Evolutionary conservation across 2,113 vertebrate species (phyloP), one percentile per base, ranked within the genome.

Genomic region (Pristiophorus japonicus): DNA sequence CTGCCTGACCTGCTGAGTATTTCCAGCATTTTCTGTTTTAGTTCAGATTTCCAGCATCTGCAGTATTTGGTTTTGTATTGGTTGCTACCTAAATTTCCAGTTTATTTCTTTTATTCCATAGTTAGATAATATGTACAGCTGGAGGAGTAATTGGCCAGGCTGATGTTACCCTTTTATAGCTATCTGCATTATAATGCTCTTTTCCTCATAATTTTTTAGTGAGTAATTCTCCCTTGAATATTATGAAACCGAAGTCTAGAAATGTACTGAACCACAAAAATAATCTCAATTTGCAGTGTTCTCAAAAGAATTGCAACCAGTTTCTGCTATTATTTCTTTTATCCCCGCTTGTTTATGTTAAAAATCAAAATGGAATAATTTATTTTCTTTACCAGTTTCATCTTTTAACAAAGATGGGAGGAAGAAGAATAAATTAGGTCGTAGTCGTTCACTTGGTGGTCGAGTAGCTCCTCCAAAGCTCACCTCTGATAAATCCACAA

Each of bases 401-500:
- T 84, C 88, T 97, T 95, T 96, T 98, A 98, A 98, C 96, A 99
- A 99, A 97, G 99, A 99, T 97, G 98, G 97, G 96, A 98, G 98
- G 97, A 99, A 98, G 97, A 98, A 98, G 97, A 98, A 98, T 95
- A 99, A 99, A 97, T 96, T 99, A 96, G 98, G 98, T 92, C 97
- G 99, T 96, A 99, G 99, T 96, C 98, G 99, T 30, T 99, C 99
- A 75, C 98, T 99, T 96, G 99, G 98, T 97, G 98, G 98, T 97
- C 98, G 99, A 97, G 97, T 98, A 24, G 97, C 98, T 4, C 97
- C 98, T 12, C 97, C 98, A 95, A 99, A 99, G 97, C 98, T 98
- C 93, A 96, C 97, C 96, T 96, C 98, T 95, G 98, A 99, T 95
- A 98, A 99, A 96, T 97, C 97, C 97, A 90, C 97, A 96, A 97